These are phyloP conservation scores for Vombatus ursinus DNA, from an alignment of 2,113 vertebrate species.

Conservation along the genomic window DNA sequence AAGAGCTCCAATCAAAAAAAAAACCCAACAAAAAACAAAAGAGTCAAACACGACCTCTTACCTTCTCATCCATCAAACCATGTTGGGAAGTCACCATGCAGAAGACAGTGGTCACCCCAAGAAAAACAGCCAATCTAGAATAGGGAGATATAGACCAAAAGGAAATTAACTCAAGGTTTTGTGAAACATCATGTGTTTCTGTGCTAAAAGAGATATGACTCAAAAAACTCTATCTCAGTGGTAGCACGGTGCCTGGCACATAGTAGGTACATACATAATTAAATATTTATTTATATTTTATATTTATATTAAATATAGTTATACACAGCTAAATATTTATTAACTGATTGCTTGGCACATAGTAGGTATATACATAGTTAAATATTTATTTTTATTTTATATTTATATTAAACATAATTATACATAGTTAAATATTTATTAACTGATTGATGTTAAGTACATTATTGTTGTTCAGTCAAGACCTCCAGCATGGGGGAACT, in stretches of 20 bases:
- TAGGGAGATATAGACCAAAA: constrained; percentile 51
- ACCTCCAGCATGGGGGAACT: neutral
- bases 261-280: neutral
- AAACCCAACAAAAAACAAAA: neutral
- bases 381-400: too few species aligned
- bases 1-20: neutral
- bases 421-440: constrained; percentile 47
- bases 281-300: too few species aligned
- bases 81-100: constrained; percentile 54
- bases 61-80: constrained; percentile 69
- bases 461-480: neutral
- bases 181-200: constrained; percentile 56
- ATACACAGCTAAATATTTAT: constrained; percentile 44
- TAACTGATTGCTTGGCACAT: neutral
- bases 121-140: constrained; percentile 63
- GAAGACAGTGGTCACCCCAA: neutral
- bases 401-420: too few species aligned
- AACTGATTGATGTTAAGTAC: neutral
- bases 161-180: constrained; percentile 47
- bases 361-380: constrained; percentile 6
- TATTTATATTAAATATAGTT: too few species aligned
- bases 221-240: constrained; percentile 49
- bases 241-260: neutral
- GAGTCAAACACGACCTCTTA: constrained; percentile 59
- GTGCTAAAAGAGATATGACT: constrained; percentile 56